Evolutionary conservation across 2,113 vertebrate genomes (phyloP), one percentile per base, ranked within the genome.

Genomic region (Hydrochoerus hydrochaeris): DNA sequence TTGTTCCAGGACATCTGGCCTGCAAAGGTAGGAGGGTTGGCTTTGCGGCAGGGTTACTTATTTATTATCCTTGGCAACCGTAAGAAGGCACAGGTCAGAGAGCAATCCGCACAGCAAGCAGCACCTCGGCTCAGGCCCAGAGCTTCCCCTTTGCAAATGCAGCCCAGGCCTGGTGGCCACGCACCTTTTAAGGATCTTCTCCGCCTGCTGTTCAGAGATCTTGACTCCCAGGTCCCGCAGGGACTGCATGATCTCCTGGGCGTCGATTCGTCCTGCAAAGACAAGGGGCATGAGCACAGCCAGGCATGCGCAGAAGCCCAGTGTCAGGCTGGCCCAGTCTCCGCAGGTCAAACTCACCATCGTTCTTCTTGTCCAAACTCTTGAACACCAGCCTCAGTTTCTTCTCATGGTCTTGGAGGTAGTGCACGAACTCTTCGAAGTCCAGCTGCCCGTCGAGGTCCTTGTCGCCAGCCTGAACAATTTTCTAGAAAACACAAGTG

Each of bases 401-500:
- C 98, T 99, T 99, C 97, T 99, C 99, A 0, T 99, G 99, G 96
- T 99, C 99, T 95, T 99, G 98, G 75, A 99, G 99, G 96, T 99
- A 99, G 97, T 99, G 99, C 83, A 99, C 99, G 94, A 99, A 99
- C 96, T 99, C 99, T 95, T 99, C 99, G 94, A 99, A 99, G 98
- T 99, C 99, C 93, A 99, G 98, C 97, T 99, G 99, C 73, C 99
- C 99, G 57, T 99, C 99, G 63, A 99, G 98, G 97, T 99, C 99
- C 97, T 99, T 99, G 97, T 99, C 99, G 73, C 99, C 99, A 6
- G 99, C 99, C 98, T 99, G 99, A 54, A 99, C 99, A 46, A 99
- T 99, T 99, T 99, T 99, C 99, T 99, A 98, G 4, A 84, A 91
- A 82, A 80, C 65, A 89, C 46, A 93, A 95, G 94, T 32, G 19